Base-by-base conservation (phyloP, 2,888 invertebrate genomes). In the Macrostomum cliftonense region DNA sequence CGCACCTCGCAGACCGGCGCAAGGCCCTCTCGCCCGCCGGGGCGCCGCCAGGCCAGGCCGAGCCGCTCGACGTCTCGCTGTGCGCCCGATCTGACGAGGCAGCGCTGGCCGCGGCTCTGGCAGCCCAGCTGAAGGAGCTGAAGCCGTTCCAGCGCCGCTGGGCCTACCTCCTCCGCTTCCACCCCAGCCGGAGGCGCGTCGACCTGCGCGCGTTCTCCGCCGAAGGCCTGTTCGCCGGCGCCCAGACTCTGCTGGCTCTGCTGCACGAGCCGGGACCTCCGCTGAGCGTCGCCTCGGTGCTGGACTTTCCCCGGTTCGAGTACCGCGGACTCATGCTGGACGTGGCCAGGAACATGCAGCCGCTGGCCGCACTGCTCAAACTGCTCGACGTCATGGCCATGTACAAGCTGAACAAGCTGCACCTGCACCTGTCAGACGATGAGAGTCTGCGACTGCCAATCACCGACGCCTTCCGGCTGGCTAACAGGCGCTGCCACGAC, bases 371-470 rank as follows among this genome's bases (percentile, higher is more conserved):
- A 37, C 45, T 62, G 14, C 46, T 56, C 42, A 57, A 57, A n/a
- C 51, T 62, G n/a, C 50, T 67, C 20, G 59, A 63, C 16, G 54
- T 56, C 5, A 64, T 67, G 64, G 57, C 62, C 1, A 57, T 56
- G 57, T 67, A 66, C 55, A 67, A 67, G 52, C 48, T 67, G 53
- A 67, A 67, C 55, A 61, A 57, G 45, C 54, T 67, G 2, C 64
- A 66, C 51, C 55, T 67, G 9, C 67, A 67, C 53, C 51, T 67
- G 17, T 55, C 63, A 1, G 67, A 67, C 39, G 67, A 67, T 52
- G 64, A 67, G 52, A 65, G 63, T 0, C 67, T 66, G 66, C 53
- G 67, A 28, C 52, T 67, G 0, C 28, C 28, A 4, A 28, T 28
- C 28, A 28, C 28, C 28, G 28, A 28, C 28, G 28, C 28, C 28